Evolutionary conservation across 2,113 vertebrate genomes (phyloP).

Genomic region (Nycticebus coucang): DNA sequence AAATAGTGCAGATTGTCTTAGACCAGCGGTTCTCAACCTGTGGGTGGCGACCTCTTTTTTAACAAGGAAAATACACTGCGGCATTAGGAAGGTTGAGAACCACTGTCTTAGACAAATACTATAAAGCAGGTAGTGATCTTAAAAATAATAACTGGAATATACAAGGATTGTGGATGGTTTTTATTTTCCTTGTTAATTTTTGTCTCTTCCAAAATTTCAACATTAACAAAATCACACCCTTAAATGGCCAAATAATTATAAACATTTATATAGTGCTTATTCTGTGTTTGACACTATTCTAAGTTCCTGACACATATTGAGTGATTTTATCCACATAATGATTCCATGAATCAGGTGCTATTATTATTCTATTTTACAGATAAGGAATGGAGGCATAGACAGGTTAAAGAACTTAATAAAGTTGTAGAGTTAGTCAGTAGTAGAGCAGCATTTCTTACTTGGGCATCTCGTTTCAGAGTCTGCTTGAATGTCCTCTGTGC

Average conservation of each 20-base stretch:
- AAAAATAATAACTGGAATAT: constrained; percentile 11
- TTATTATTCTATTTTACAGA: neutral
- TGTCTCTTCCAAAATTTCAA: neutral
- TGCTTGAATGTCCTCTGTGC: neutral
- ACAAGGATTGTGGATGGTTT: neutral
- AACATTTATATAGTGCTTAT: constrained; percentile 18
- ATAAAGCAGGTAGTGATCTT: constrained; percentile 3
- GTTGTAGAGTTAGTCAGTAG: neutral
- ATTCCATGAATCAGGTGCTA: neutral
- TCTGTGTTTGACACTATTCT: constrained; percentile 26
- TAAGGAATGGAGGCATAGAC: neutral
- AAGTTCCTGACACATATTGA: constrained; percentile 8
- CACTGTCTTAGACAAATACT: neutral
- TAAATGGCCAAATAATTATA: constrained; percentile 39
- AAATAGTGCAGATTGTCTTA: neutral
- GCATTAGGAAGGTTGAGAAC: too few species aligned
- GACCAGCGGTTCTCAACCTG: neutral
- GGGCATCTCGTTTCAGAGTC: neutral
- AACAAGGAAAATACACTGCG: too few species aligned
- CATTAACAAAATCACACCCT: constrained; percentile 24
- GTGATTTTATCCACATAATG: constrained; percentile 1
- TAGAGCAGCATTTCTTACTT: neutral
- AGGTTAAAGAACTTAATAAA: neutral
- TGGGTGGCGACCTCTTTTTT: too few species aligned
- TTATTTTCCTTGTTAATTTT: constrained; percentile 40